Evolutionary conservation across 2,113 vertebrate genomes (phyloP).

Genomic region (Bufo bufo): DNA sequence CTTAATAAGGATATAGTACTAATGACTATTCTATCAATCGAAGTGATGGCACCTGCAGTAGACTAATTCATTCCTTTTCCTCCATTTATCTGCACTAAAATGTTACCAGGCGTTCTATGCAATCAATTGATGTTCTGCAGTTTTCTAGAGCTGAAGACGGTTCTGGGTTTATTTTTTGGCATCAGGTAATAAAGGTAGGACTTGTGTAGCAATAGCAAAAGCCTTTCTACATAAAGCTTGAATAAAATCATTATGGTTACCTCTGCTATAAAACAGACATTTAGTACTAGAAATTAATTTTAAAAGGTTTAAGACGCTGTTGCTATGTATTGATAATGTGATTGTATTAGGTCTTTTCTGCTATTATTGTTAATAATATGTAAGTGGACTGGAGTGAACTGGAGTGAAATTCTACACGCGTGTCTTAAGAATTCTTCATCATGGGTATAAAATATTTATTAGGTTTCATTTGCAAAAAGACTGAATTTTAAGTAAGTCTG

Average conservation of each 20-base stretch:
- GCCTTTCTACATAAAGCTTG: not conserved
- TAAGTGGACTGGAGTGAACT: not conserved
- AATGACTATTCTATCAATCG: too few relatives aligned
- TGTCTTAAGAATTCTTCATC: not conserved
- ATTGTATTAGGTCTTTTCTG: not conserved
- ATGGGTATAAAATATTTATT: constrained; percentile 11
- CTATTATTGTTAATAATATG: not conserved
- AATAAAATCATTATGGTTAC: not conserved
- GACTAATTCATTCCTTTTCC: too few relatives aligned
- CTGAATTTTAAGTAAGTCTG: constrained; percentile 18
- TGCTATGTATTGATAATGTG: not conserved
- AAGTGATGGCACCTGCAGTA: too few relatives aligned
- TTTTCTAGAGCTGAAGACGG: too few relatives aligned
- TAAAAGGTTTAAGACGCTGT: not conserved
- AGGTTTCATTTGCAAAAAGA: constrained; percentile 10
- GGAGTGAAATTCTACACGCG: not conserved
- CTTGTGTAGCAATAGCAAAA: not conserved
- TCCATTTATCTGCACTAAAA: too few relatives aligned
- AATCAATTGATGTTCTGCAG: too few relatives aligned
- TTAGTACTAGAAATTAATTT: not conserved
- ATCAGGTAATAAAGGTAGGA: not conserved
- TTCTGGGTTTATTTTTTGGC: not conserved
- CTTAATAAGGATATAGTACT: too few relatives aligned
- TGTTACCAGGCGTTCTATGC: too few relatives aligned
- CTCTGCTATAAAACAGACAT: not conserved